Conservation (phyloP, 2,113 vertebrate genomes). For the Syngnathus typhle region DNA sequence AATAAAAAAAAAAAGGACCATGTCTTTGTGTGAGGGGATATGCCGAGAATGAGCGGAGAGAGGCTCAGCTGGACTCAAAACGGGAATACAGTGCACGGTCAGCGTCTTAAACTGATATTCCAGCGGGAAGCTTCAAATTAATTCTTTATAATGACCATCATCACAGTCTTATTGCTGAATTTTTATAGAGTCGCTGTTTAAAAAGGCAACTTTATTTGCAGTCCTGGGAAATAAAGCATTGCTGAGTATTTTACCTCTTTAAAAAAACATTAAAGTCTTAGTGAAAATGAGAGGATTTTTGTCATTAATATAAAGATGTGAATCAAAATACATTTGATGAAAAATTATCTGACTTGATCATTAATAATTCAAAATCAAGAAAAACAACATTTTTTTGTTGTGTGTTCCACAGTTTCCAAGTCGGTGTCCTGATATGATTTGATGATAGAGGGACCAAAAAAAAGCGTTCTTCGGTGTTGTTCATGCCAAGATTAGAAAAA, state of each 20-base stretch:
- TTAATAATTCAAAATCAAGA: background rate
- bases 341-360: background rate
- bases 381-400: background rate
- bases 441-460: background rate
- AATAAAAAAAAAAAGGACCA: background rate
- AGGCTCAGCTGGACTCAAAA: conserved; percentile 17
- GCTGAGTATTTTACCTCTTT: background rate
- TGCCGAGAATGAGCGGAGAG: conserved; percentile 29
- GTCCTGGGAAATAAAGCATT: background rate
- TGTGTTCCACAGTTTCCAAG: background rate
- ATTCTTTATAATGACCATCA: conserved; percentile 22
- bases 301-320: background rate
- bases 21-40: background rate
- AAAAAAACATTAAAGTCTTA: background rate
- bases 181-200: conserved; percentile 2
- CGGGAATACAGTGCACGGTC: conserved; percentile 21
- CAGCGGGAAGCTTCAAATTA: conserved; percentile 12
- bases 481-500: background rate
- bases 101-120: conserved; percentile 20
- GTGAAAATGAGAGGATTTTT: background rate
- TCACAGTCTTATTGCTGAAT: conserved; percentile 16
- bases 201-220: conserved; percentile 8
- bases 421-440: background rate
- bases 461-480: background rate
- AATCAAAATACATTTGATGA: background rate